Evolutionary conservation across 2,113 vertebrate species (phyloP).

Genomic region (Plectropomus leopardus): DNA sequence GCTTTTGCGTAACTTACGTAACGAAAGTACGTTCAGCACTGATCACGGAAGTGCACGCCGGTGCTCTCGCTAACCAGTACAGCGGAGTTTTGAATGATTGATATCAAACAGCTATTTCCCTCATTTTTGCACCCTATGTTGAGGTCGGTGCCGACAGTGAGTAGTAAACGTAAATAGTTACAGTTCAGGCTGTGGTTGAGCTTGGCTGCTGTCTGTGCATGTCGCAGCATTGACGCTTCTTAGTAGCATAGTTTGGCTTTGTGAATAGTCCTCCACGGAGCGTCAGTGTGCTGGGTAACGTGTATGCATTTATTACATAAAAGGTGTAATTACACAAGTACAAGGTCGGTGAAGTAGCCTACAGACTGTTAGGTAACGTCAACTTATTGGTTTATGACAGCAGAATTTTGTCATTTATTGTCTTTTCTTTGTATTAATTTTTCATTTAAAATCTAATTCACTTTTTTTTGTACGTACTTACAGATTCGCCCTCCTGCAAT

Average conservation of each 20-base stretch:
- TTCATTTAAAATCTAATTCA: not conserved
- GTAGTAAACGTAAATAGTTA: not conserved
- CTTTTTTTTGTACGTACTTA: not conserved
- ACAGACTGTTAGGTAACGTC: not conserved
- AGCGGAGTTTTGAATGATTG: not conserved
- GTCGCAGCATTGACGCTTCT: not conserved
- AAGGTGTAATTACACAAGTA: not conserved
- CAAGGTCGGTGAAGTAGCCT: not conserved
- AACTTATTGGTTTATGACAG: not conserved
- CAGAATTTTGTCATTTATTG: too few species aligned
- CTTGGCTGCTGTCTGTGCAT: not conserved
- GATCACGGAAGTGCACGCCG: not conserved
- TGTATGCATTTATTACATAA: not conserved
- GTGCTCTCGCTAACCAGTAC: not conserved
- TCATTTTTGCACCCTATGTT: not conserved
- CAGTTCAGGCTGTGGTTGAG: not conserved
- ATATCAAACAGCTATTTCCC: not conserved
- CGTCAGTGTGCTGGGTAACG: not conserved
- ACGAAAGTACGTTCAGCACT: not conserved
- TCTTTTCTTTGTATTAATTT: not conserved
- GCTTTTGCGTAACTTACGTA: slow-evolving; percentile 7
- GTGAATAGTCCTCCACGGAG: not conserved
- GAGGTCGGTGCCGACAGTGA: slow-evolving; percentile 20
- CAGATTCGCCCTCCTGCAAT: slow-evolving; percentile 59
- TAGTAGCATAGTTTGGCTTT: not conserved